Evolutionary conservation across 2,888 invertebrate genomes (phyloP).

Genomic region (Hydriomena furcata): DNA sequence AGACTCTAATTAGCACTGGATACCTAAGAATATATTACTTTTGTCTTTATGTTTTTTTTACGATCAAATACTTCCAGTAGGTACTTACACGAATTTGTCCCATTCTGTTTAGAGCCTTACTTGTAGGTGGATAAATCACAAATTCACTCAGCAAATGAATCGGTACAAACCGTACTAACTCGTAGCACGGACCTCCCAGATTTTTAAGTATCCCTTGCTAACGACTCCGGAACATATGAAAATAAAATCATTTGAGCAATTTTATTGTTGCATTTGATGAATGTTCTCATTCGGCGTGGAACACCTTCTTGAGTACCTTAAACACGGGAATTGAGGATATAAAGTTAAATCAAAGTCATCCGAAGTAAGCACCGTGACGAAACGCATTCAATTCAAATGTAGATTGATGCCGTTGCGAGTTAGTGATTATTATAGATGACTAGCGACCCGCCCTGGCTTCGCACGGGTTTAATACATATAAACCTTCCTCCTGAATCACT

Average conservation of each 20-base stretch:
- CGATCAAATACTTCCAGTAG: constrained; percentile 16
- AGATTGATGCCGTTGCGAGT: too few relatives aligned
- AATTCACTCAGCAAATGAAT: not conserved
- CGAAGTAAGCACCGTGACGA: not conserved
- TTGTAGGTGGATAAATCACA: constrained; percentile 7
- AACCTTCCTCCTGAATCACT: too few relatives aligned
- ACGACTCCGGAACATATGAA: constrained; percentile 13
- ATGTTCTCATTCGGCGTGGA: not conserved
- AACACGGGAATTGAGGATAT: too few relatives aligned
- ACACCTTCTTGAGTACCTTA: not conserved
- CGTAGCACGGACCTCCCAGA: constrained; percentile 25
- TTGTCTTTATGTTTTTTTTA: constrained; percentile 25
- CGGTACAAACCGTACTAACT: not conserved
- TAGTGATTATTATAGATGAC: too few relatives aligned
- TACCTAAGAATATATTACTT: constrained; percentile 9
- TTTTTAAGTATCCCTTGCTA: constrained; percentile 12
- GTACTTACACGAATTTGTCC: constrained; percentile 2
- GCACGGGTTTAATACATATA: too few relatives aligned
- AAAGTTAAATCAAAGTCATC: not conserved
- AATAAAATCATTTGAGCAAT: constrained; percentile 15
- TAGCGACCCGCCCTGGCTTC: too few relatives aligned
- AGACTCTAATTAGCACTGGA: constrained; percentile 22
- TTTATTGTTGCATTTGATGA: constrained; percentile 11
- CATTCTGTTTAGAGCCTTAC: constrained; percentile 4
- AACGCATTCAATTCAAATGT: too few relatives aligned